Conservation (phyloP, 1,140 invertebrate genomes). For the Drosophila sucinea region DNA sequence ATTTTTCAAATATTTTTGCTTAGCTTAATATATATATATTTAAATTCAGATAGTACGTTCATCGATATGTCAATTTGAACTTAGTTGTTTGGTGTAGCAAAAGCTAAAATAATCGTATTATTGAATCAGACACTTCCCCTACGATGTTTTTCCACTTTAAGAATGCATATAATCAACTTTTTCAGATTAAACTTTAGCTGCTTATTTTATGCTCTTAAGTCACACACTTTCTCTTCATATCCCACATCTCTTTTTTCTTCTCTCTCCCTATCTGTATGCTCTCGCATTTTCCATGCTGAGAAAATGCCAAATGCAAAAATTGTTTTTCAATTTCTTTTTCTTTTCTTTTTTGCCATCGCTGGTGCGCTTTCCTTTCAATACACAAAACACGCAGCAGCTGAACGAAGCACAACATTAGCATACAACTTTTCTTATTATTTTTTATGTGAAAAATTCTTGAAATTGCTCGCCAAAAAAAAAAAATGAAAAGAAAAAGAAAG, state of each 20-base stretch:
- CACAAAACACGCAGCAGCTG: conserved; percentile 61
- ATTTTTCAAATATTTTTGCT: too few species aligned
- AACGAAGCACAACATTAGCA: conserved; percentile 66
- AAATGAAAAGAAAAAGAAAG: conserved; percentile 20
- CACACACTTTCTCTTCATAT: conserved; percentile 43
- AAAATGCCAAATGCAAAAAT: conserved; percentile 78
- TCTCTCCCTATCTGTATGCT: background rate
- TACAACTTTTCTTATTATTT: conserved; percentile 82
- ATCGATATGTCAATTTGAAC: background rate
- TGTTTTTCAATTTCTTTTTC: conserved; percentile 79
- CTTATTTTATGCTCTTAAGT: conserved; percentile 49
- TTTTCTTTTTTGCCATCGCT: conserved; percentile 32
- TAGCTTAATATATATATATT: too few species aligned
- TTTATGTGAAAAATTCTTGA: conserved; percentile 78
- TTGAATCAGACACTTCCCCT: conserved; percentile 1
- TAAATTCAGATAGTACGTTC: background rate
- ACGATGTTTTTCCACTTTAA: conserved; percentile 30
- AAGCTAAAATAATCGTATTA: background rate
- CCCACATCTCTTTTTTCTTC: conserved; percentile 24
- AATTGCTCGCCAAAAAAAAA: conserved; percentile 47
- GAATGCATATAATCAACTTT: conserved; percentile 52
- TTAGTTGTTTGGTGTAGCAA: background rate
- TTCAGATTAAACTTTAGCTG: conserved; percentile 48
- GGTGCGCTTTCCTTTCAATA: conserved; percentile 43
- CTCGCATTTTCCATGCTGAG: conserved; percentile 37